Base-by-base conservation (phyloP, 2,113 vertebrate species). In the Ceyx margarethae region DNA sequence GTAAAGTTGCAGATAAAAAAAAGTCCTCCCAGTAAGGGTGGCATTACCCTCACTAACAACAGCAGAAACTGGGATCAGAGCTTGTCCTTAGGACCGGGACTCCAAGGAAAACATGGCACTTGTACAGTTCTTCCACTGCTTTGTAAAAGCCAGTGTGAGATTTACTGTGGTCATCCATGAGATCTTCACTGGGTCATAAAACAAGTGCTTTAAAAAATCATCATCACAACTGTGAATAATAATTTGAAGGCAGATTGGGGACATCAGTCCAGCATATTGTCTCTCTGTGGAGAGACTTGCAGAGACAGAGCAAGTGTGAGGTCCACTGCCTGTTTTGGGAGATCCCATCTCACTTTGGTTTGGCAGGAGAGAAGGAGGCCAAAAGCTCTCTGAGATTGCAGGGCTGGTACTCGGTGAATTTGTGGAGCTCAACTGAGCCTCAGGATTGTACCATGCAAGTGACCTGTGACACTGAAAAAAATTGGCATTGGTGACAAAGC, bases 401-500 rank as follows among this genome's bases (percentile, higher is more conserved):
- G 14, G 19, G 12, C 40, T 72, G 9, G 23, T 35, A 11, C 22
- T 75, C 9, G 13, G 17, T 50, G 33, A 16, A 26, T 54, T 43
- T 73, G 22, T 19, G 46, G n/a, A 64, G 42, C 28, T 87, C 40
- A 81, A 37, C 42, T 56, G 57, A 54, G 19, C 15, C 37, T 21
- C 64, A 33, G 13, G 35, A 8, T 23, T 69, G 13, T 0, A 3
- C 37, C 19, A 29, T 1, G 1, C 11, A 29, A 19, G 35, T 74
- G 54, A 22, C 14, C 31, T 2, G 0, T 28, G 45, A 13, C 29
- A n/a, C 40, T 66, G 31, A 14, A 19, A 76, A 65, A n/a, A 33
- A 26, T 16, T 0, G 2, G 2, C 0, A 0, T 5, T 0, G 0
- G 33, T 28, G 46, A 37, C 46, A 60, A n/a, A 56, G 4, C 19